Conservation (phyloP, 1,140 invertebrate species). For the Drosophila pandora region DNA sequence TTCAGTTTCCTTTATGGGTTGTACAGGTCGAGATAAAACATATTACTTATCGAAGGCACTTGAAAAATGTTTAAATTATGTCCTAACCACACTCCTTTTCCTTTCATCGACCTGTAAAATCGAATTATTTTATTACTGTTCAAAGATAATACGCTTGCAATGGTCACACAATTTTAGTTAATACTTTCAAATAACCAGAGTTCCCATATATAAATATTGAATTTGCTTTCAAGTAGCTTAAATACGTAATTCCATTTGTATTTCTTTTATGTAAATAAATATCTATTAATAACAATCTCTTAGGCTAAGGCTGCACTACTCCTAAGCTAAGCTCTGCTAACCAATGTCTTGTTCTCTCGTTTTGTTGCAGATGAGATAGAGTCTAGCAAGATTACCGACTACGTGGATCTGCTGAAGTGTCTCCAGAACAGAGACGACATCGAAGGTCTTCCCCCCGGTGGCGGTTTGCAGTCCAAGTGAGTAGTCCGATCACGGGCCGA, state of each 20-base stretch:
- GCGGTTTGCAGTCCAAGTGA: slow-evolving; percentile 81
- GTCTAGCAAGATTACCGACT: slow-evolving; percentile 65
- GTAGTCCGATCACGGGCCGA: slow-evolving; percentile 13
- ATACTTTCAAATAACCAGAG: slow-evolving; percentile 31
- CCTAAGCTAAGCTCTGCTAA: neutral
- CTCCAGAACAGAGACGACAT: slow-evolving; percentile 75
- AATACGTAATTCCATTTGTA: slow-evolving; percentile 54
- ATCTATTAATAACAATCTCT: slow-evolving; percentile 35
- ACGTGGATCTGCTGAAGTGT: slow-evolving; percentile 72
- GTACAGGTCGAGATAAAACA: slow-evolving; percentile 1
- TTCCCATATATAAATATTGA: slow-evolving; percentile 38
- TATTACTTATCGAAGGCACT: neutral
- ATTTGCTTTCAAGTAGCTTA: slow-evolving; percentile 70
- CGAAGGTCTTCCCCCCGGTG: slow-evolving; percentile 82
- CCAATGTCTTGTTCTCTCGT: slow-evolving; percentile 21
- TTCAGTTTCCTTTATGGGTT: neutral
- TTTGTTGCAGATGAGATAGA: slow-evolving; percentile 76
- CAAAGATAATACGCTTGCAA: slow-evolving; percentile 44
- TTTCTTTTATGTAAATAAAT: slow-evolving; percentile 61
- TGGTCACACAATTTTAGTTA: slow-evolving; percentile 53
- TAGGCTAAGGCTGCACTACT: neutral
- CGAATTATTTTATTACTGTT: slow-evolving; percentile 23
- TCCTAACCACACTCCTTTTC: neutral
- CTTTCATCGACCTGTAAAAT: neutral
- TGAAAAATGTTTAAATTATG: neutral